Conservation (phyloP, 2,888 invertebrate species). For the Micropterix aruncella region DNA sequence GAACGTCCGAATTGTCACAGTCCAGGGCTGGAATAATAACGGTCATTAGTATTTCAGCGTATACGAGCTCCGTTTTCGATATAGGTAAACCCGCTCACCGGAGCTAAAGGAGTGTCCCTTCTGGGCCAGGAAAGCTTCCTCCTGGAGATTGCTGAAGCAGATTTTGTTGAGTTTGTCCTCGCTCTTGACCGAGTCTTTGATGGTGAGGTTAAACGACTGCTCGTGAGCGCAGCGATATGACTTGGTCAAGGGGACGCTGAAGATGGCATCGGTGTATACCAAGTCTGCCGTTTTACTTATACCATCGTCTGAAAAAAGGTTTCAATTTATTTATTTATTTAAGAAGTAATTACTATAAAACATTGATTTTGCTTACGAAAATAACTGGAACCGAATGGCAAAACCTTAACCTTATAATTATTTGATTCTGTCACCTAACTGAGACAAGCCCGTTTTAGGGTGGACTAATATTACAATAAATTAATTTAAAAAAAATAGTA, state of each 20-base stretch:
- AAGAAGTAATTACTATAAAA: too few species aligned
- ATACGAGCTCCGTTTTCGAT: too few species aligned
- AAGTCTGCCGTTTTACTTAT: not conserved
- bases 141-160: conserved; percentile 47
- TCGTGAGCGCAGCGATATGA: conserved; percentile 60
- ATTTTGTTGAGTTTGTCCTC: conserved; percentile 29
- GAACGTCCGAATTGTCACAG: conserved; percentile 56
- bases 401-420: too few species aligned
- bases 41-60: not conserved
- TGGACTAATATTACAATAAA: too few species aligned
- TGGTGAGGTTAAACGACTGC: conserved; percentile 41
- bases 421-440: too few species aligned
- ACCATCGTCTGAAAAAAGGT: conserved; percentile 10
- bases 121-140: conserved; percentile 54
- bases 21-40: conserved; percentile 42
- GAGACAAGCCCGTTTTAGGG: too few species aligned
- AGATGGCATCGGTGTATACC: not conserved
- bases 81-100: conserved; percentile 43
- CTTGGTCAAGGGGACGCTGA: conserved; percentile 31
- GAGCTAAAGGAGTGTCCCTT: conserved; percentile 42
- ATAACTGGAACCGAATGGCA: too few species aligned
- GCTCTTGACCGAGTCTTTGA: conserved; percentile 14
- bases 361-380: too few species aligned
- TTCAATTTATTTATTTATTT: conserved; percentile 10
- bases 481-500: too few species aligned